phyloP scores from a whole-genome alignment of 1,140 invertebrate genomes.

The Drosophila pachea region DNA sequence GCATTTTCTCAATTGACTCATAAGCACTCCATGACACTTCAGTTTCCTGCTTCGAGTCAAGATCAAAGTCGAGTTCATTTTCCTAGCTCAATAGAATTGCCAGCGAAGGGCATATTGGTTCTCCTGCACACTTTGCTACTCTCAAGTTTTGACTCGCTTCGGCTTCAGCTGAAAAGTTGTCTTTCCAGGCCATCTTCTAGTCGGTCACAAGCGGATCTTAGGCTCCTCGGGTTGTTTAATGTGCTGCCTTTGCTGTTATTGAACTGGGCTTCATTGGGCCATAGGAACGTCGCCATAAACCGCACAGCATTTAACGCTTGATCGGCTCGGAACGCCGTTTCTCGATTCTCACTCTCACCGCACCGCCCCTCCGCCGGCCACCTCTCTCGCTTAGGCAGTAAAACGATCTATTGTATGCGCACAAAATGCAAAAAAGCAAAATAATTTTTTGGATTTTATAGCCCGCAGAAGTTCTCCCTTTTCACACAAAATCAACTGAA shows the following conservation, averaged over 20 bases:
- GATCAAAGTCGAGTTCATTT: slow-evolving; percentile 53
- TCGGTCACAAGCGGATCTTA: not conserved
- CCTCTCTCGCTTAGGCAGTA: slow-evolving; percentile 27
- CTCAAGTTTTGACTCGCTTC: too few species aligned
- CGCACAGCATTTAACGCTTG: slow-evolving; percentile 51
- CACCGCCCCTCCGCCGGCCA: not conserved
- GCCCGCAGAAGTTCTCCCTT: slow-evolving; percentile 26
- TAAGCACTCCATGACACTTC: not conserved
- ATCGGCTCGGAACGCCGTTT: slow-evolving; percentile 46
- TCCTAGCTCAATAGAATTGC: not conserved
- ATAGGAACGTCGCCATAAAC: slow-evolving; percentile 9
- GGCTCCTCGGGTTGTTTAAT: slow-evolving; percentile 10
- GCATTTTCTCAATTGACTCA: slow-evolving; percentile 6
- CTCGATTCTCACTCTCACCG: not conserved
- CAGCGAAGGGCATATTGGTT: not conserved
- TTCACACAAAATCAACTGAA: slow-evolving; percentile 9
- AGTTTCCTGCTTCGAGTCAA: slow-evolving; percentile 22
- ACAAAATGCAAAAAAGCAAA: slow-evolving; percentile 53
- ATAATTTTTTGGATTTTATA: slow-evolving; percentile 34
- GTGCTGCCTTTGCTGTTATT: slow-evolving; percentile 44
- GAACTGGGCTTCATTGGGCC: slow-evolving; percentile 44
- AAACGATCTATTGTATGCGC: slow-evolving; percentile 54
- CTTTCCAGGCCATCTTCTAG: not conserved
- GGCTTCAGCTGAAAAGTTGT: too few species aligned
- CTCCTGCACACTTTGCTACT: too few species aligned